Conservation (phyloP, 2,113 vertebrate genomes). For the Clarias gariepinus region DNA sequence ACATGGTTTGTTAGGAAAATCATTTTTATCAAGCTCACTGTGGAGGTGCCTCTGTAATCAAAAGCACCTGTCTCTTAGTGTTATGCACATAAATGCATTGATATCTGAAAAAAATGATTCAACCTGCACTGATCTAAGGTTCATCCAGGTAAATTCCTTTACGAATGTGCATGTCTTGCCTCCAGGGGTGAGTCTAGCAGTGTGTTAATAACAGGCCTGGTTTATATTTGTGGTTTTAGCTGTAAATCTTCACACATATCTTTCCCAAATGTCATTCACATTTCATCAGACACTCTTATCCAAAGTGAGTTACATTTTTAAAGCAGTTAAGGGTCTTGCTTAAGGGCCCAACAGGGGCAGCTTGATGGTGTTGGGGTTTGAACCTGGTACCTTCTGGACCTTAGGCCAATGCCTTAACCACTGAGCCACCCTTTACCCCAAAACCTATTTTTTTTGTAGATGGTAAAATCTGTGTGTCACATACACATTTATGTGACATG, state of each 20-base stretch:
- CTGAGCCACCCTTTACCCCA: background rate
- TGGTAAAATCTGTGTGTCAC: background rate
- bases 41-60: background rate
- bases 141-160: background rate
- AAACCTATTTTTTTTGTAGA: background rate
- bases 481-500: background rate
- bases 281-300: too few species aligned
- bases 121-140: background rate
- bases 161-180: background rate
- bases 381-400: too few species aligned
- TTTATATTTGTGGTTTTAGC: background rate
- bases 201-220: background rate
- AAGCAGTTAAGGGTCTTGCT: too few species aligned
- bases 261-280: background rate
- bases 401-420: too few species aligned
- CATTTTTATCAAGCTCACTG: background rate
- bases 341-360: too few species aligned
- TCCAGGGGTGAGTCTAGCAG: background rate
- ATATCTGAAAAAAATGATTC: too few species aligned
- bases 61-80: background rate
- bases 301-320: too few species aligned
- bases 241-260: background rate
- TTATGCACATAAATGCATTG: too few species aligned
- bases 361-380: too few species aligned
- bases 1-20: background rate